phyloP scores from a whole-genome alignment of 2,888 invertebrate species.

The Drosophila neutralis region DNA sequence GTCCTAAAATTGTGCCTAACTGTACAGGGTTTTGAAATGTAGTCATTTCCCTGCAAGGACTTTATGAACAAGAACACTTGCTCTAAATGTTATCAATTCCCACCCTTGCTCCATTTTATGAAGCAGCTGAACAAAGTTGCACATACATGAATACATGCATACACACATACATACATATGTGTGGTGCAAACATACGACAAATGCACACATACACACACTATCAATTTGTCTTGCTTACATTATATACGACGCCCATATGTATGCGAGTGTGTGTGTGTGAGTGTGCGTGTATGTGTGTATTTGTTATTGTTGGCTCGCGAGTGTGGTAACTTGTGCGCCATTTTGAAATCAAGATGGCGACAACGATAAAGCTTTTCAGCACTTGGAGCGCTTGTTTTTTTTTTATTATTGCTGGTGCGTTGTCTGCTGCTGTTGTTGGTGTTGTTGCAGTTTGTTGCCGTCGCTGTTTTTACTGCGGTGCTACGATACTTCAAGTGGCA shows the following conservation, averaged over 20 bases:
- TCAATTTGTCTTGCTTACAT: constrained; percentile 22
- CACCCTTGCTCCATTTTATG: constrained; percentile 6
- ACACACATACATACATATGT: background rate
- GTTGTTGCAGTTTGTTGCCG: constrained; percentile 17
- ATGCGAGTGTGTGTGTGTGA: constrained; percentile 2
- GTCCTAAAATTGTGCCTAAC: background rate
- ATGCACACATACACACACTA: background rate
- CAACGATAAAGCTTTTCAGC: constrained; percentile 62
- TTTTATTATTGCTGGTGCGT: constrained; percentile 6
- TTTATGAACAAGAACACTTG: background rate
- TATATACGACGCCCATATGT: constrained; percentile 26
- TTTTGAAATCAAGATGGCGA: constrained; percentile 73
- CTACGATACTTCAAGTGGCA: constrained; percentile 17
- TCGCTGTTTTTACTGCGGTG: constrained; percentile 22
- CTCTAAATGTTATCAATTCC: background rate
- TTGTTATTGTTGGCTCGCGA: constrained; percentile 33
- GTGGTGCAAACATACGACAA: background rate
- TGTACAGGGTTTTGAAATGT: background rate
- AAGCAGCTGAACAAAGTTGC: background rate
- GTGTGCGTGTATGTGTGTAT: constrained; percentile 7
- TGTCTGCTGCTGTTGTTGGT: constrained; percentile 14
- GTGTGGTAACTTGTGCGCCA: constrained; percentile 60
- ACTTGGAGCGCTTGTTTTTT: constrained; percentile 25
- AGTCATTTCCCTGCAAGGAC: background rate
- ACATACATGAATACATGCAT: background rate